Evolutionary conservation across 2,888 invertebrate species (phyloP), one percentile per base, ranked within the genome.

Genomic region (Trilocha varians): DNA sequence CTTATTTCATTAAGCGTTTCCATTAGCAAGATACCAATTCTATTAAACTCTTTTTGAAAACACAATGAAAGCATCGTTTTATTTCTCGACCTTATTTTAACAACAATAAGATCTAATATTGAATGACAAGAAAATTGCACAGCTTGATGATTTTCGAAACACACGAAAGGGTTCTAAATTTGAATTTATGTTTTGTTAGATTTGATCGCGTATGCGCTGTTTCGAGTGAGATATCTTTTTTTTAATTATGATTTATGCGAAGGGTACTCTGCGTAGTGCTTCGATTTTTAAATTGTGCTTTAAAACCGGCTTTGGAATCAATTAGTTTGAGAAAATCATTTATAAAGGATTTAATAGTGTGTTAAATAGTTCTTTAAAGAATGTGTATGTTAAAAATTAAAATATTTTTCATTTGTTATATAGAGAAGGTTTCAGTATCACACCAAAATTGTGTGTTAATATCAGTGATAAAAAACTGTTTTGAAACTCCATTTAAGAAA

Each of bases 151-250:
- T 65, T 64, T 64, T 62, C 50, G 58, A 55, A 62, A 66, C 64
- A 67, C 63, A 63, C 62, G 25, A 61, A 63, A 71, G 72, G 75
- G 69, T 82, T 78, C 73, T 76, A 83, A 85, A 83, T 85, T 83
- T 77, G 70, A 87, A 87, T 87, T 86, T 86, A 87, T 87, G 85
- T 83, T 77, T 78, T 72, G 75, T 70, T 72, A 85, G 87, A 87
- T 87, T 65, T 72, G 83, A 87, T 87, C 82, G 73, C 70, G 62
- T 71, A 68, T 70, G 70, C 75, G 70, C 72, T 68, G 59, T 62
- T 72, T 61, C 57, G 69, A 68, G 70, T 61, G 55, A 62, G 76
- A 79, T 78, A 78, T 65, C 50, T 55, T 56, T 72, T 71, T 73
- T 73, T 70, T 62, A 65, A 75, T 64, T 59, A 63, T 80, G 80